Evolutionary conservation across 2,888 invertebrate genomes (phyloP).

Genomic region (Drosophila anomelani): DNA sequence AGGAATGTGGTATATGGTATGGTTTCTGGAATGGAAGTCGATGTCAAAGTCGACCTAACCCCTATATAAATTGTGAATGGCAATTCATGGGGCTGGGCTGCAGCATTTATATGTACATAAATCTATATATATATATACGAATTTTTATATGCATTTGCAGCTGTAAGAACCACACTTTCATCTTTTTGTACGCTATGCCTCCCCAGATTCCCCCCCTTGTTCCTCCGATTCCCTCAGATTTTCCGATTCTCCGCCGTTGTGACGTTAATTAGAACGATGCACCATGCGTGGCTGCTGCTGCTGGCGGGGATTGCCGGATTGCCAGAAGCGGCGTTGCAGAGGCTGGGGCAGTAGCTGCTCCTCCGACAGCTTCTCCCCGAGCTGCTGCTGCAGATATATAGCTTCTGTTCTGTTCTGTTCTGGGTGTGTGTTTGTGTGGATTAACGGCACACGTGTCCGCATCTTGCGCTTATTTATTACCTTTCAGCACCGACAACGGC

Average conservation of each 20-base stretch:
- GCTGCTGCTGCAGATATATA: constrained; percentile 15
- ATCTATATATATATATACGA: constrained; percentile 27
- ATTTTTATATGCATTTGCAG: constrained; percentile 41
- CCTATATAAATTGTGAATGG: constrained; percentile 46
- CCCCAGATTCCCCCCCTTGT: constrained; percentile 5
- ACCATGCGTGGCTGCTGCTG: constrained; percentile 61
- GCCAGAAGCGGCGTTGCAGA: constrained; percentile 19
- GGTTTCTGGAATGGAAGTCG: constrained; percentile 25
- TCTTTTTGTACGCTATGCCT: constrained; percentile 62
- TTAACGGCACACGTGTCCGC: constrained; percentile 78
- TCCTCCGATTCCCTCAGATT: constrained; percentile 31
- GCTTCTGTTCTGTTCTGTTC: constrained; percentile 25
- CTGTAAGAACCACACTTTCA: constrained; percentile 59
- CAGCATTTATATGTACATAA: constrained; percentile 2
- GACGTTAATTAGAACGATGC: constrained; percentile 79
- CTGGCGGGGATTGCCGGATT: constrained; percentile 32
- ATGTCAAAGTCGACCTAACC: constrained; percentile 47
- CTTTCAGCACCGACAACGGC: constrained; percentile 64
- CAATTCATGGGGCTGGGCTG: constrained; percentile 29
- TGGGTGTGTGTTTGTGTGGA: constrained; percentile 39
- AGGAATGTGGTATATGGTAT: neutral
- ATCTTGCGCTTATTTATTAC: constrained; percentile 76
- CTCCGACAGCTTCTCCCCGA: constrained; percentile 13
- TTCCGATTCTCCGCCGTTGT: constrained; percentile 42
- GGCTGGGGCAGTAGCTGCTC: neutral